Percentiles rank a stretch among this genome's conserved stretches.
Evolutionary conservation across 2,113 vertebrate genomes (phyloP).

Genomic region (Okapia johnstoni): DNA sequence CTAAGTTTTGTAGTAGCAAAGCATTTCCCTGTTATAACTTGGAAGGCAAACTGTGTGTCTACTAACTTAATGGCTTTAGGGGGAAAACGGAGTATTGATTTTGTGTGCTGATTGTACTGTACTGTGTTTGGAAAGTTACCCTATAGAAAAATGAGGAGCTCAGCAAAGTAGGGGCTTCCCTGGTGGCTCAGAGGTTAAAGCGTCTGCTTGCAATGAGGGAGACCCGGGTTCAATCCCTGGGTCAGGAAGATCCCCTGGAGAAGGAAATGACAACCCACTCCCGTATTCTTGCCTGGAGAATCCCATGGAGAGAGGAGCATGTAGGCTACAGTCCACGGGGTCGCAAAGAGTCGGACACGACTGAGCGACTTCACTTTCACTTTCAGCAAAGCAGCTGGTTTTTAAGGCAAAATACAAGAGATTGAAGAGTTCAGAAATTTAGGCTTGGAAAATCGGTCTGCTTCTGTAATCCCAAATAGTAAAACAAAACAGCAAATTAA

Average conservation of each 20-base stretch:
- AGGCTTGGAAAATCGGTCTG: neutral
- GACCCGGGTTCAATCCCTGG: neutral
- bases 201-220: neutral
- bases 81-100: neutral
- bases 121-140: neutral
- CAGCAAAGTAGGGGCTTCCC: neutral
- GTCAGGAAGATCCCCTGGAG: neutral
- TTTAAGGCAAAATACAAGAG: neutral
- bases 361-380: neutral
- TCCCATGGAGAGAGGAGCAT: neutral
- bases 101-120: neutral
- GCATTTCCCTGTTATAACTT: neutral
- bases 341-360: rapidly evolving
- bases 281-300: neutral
- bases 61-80: neutral
- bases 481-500: neutral
- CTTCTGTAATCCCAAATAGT: neutral
- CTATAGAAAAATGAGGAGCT: neutral
- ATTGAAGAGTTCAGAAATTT: neutral
- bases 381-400: neutral
- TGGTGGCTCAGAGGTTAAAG: neutral
- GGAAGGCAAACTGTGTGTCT: neutral
- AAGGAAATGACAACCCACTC: neutral
- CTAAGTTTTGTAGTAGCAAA: neutral
- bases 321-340: neutral